Conservation (phyloP, 2,797 vertebrate species). For the Anisognathus igniventris region DNA sequence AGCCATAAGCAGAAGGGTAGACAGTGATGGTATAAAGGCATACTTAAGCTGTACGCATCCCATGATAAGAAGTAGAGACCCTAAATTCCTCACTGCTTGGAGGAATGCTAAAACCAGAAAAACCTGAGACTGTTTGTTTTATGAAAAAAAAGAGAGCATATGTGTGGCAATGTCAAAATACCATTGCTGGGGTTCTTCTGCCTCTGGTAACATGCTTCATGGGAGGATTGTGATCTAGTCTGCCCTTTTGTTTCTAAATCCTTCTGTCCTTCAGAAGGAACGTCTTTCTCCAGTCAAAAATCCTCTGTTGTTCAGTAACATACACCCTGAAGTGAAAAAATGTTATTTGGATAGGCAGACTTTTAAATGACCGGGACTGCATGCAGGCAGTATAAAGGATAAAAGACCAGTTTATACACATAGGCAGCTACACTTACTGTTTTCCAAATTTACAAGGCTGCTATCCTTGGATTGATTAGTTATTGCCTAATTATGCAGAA, state of each 20-base stretch:
- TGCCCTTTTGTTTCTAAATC: neutral
- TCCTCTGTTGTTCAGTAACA: neutral
- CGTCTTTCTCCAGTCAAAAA: neutral
- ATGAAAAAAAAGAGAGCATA: neutral
- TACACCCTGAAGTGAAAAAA: neutral
- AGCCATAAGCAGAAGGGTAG: neutral
- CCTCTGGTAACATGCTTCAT: neutral
- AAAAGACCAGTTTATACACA: neutral
- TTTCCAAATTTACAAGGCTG: constrained; percentile 23
- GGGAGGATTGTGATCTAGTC: neutral
- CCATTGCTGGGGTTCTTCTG: neutral
- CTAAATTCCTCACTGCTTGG: neutral
- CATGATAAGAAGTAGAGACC: neutral
- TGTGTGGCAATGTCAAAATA: neutral
- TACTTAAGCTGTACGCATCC: neutral
- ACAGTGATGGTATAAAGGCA: neutral
- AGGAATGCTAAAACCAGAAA: neutral
- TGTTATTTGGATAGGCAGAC: neutral
- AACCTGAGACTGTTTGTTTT: neutral
- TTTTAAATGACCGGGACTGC: neutral
- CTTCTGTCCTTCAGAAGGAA: neutral
- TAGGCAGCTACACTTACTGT: neutral
- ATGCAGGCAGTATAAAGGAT: neutral
- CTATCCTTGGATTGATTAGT: constrained; percentile 48
- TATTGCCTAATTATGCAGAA: constrained; percentile 37